Base-by-base conservation (phyloP, 1,140 invertebrate species). In the Drosophila watanabei region DNA sequence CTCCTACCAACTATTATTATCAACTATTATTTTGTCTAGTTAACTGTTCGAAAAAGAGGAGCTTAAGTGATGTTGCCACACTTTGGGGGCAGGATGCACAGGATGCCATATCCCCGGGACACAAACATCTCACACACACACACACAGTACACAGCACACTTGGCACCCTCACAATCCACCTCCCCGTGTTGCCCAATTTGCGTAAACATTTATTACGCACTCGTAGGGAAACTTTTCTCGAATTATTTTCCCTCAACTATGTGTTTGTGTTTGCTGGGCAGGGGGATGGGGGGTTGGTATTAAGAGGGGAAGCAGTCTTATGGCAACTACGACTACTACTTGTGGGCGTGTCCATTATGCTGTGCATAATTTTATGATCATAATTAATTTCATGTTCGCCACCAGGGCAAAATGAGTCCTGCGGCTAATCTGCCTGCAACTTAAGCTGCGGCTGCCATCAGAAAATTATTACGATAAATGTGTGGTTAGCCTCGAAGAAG, bases 161-260 rank as follows among this genome's bases (percentile, higher is more conserved):
- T 24, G 24, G 18, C 51, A 24, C 52, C 11, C n/a, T 32, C 41
- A 33, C n/a, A 20, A 32, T 13, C 35, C 18, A 33, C 33, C 39
- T 3, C 43, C 32, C 48, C 20, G 45, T 56, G 46, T 65, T 72
- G 76, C 66, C 78, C 78, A 85, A 85, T 86, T 85, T 85, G 63
- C 78, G 78, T 85, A 79, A 85, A 85, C 82, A 85, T 85, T 85
- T 85, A 85, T 85, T 86, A 85, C 82, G 73, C 78, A 85, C 82
- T 86, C 69, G 45, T 80, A 66, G 68, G 45, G 69, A 82, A 84
- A 84, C 48, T 80, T 80, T 84, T 83, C 71, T 83, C 35, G 48
- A 75, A 75, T 56, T 72, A 70, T 85, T 85, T 73, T 73, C 60
- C 56, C 65, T 57, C 52, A 80, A 69, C 62, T 82, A 62, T 39